Percentiles rank a stretch among this genome's conserved stretches.
phyloP scores from a whole-genome alignment of 2,888 invertebrate genomes.

The Geophilus truncorum region DNA sequence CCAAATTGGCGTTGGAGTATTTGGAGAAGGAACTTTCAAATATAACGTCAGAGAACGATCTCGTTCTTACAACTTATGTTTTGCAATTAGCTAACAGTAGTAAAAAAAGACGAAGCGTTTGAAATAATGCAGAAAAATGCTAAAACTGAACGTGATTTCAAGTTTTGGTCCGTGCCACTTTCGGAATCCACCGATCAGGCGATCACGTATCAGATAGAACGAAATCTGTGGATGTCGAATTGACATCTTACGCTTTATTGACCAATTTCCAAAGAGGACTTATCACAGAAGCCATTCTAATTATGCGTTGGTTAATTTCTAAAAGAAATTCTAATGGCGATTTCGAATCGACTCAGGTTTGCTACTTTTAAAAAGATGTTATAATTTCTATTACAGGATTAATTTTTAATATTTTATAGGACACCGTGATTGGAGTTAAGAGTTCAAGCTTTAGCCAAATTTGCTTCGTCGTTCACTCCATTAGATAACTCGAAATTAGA shows the following conservation, averaged over 20 bases:
- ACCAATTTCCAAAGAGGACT: constrained; percentile 42
- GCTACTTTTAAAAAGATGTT: neutral
- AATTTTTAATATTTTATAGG: too few relatives aligned
- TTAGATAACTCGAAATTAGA: constrained; percentile 38
- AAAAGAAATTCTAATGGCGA: constrained; percentile 48
- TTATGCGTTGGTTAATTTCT: constrained; percentile 47
- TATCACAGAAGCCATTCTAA: constrained; percentile 40
- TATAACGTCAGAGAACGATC: constrained; percentile 25
- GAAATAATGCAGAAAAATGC: constrained; percentile 34
- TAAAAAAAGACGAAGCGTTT: constrained; percentile 38
- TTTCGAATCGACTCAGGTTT: constrained; percentile 49
- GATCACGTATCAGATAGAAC: constrained; percentile 51
- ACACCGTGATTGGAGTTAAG: constrained; percentile 50
- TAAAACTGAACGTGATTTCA: constrained; percentile 52
- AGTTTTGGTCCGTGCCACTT: constrained; percentile 73
- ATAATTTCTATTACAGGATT: too few relatives aligned
- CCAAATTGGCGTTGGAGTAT: neutral
- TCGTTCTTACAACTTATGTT: constrained; percentile 18
- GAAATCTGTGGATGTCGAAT: constrained; percentile 37
- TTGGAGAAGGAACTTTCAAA: constrained; percentile 27
- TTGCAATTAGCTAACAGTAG: constrained; percentile 19
- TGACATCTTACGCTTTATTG: constrained; percentile 47
- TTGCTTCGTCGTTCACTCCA: constrained; percentile 43
- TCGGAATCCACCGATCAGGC: constrained; percentile 55
- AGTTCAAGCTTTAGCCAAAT: constrained; percentile 48